phyloP scores from a whole-genome alignment of 2,888 invertebrate species.

The Polietes domitor region DNA sequence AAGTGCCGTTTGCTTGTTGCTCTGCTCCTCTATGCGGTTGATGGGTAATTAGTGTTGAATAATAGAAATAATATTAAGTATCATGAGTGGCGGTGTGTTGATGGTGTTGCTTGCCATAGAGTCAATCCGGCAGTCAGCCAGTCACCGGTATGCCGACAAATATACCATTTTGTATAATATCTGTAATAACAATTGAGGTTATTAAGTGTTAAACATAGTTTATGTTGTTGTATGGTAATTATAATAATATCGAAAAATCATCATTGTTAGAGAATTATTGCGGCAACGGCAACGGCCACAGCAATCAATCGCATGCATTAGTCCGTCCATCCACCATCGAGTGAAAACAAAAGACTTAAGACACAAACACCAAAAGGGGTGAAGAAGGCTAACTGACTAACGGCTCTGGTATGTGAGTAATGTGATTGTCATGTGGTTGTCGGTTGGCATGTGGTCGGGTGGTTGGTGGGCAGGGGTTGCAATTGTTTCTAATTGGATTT shows the following conservation, averaged over 20 bases:
- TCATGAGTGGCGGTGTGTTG: constrained; percentile 1
- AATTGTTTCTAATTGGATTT: not conserved
- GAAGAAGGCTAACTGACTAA: not conserved
- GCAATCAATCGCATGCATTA: constrained; percentile 2
- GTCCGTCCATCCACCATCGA: not conserved
- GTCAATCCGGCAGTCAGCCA: constrained; percentile 11
- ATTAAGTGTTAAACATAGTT: constrained; percentile 60
- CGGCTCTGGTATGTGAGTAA: not conserved
- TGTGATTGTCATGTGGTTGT: not conserved
- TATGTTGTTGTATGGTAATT: constrained; percentile 55
- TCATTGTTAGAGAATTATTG: constrained; percentile 13
- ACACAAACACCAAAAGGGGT: constrained; percentile 31
- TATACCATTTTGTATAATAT: constrained; percentile 45
- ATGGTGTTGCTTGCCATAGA: constrained; percentile 21
- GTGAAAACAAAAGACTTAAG: constrained; percentile 46
- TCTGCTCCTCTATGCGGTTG: constrained; percentile 34
- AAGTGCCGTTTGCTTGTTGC: constrained; percentile 23
- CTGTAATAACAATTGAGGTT: constrained; percentile 53
- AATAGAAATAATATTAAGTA: constrained; percentile 61
- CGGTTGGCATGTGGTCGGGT: not conserved
- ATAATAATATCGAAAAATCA: constrained; percentile 34
- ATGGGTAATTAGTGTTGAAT: constrained; percentile 64
- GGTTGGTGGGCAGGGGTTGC: not conserved
- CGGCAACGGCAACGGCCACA: not conserved
- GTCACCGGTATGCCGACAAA: constrained; percentile 17